A percentile compares a stretch with the other conserved stretches of the same genome.
Conservation (phyloP, 2,113 vertebrate species). For the Empidonax traillii region DNA sequence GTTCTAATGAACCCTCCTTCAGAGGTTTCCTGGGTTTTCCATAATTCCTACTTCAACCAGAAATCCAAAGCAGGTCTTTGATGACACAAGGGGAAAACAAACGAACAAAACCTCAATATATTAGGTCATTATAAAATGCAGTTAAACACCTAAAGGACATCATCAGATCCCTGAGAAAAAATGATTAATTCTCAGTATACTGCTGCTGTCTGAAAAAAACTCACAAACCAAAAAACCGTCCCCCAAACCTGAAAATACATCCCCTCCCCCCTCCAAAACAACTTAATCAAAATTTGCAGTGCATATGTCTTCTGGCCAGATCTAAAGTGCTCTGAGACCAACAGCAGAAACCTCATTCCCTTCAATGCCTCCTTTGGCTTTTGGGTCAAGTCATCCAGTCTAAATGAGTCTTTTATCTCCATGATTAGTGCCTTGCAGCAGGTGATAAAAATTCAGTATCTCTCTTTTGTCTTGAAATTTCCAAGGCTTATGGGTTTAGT, state of each 20-base stretch:
- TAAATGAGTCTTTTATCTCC: background rate
- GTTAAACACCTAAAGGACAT: background rate
- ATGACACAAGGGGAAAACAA: background rate
- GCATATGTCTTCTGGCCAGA: background rate
- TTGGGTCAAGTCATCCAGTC: background rate
- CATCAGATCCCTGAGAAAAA: background rate
- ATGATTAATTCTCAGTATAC: background rate
- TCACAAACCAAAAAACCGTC: background rate
- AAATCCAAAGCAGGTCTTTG: background rate
- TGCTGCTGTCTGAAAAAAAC: background rate
- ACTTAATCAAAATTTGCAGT: background rate
- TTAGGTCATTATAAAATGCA: background rate
- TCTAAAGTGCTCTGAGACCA: background rate
- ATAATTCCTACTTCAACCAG: background rate
- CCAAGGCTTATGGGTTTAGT: background rate
- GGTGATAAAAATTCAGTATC: background rate
- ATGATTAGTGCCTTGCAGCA: conserved; percentile 10
- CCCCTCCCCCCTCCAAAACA: background rate
- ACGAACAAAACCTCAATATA: background rate
- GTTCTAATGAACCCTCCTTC: background rate
- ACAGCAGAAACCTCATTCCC: background rate
- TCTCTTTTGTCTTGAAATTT: conserved; percentile 38
- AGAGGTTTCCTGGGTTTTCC: background rate
- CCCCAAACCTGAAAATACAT: background rate
- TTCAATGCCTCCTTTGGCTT: background rate